phyloP scores from a whole-genome alignment of 2,888 invertebrate genomes.

The Drepanosiphum platanoidis region DNA sequence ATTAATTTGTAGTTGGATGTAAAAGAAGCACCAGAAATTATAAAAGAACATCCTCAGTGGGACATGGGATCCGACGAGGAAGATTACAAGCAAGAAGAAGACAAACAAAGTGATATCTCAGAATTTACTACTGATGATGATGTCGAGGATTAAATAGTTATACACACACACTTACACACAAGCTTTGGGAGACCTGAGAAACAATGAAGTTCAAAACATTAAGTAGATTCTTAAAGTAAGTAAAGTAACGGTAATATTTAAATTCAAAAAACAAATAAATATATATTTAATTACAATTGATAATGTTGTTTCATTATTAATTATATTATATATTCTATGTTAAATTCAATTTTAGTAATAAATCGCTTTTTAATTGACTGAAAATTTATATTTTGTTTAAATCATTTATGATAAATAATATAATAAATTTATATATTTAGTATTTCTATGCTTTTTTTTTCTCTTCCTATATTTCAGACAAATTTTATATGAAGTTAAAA shows the following conservation, averaged over 20 bases:
- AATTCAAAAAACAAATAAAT: background rate
- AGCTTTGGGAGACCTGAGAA: constrained; percentile 32
- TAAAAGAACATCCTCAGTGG: constrained; percentile 97
- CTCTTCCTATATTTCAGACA: background rate
- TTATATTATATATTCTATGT: constrained; percentile 25
- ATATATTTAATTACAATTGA: background rate
- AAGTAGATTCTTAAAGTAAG: constrained; percentile 44
- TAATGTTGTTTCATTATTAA: constrained; percentile 29
- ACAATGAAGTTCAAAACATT: constrained; percentile 54
- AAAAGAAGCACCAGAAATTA: constrained; percentile 91
- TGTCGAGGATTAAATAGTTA: constrained; percentile 69
- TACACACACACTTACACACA: no score
- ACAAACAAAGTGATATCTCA: constrained; percentile 73
- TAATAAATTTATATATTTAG: constrained; percentile 35
- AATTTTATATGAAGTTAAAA: no score
- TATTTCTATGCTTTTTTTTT: background rate
- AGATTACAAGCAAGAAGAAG: constrained; percentile 74
- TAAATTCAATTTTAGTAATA: background rate
- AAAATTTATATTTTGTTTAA: constrained; percentile 38
- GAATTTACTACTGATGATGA: constrained; percentile 78
- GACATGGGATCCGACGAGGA: constrained; percentile 90
- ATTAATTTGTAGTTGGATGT: constrained; percentile 80
- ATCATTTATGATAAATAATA: constrained; percentile 6
- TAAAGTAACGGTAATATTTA: constrained; percentile 41
- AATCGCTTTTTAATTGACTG: constrained; percentile 34